Evolutionary conservation across 1,140 invertebrate genomes (phyloP).

Genomic region (Magallana angulata): DNA sequence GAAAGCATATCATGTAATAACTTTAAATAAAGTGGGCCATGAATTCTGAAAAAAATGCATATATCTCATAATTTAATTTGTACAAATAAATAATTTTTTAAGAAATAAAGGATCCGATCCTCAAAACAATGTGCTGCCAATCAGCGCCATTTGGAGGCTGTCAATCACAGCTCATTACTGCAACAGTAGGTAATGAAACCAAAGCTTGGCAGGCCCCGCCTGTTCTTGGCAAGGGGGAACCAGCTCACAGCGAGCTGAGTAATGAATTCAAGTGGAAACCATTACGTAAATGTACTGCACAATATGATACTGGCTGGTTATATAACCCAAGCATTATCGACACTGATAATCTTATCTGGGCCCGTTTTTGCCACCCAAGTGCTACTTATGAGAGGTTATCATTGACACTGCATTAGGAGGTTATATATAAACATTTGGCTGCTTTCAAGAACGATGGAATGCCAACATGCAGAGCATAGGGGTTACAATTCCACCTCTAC

Average conservation of each 20-base stretch:
- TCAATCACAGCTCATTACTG: slow-evolving; percentile 27
- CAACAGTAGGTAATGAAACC: slow-evolving; percentile 10
- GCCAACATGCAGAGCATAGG: not conserved
- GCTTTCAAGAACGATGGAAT: not conserved
- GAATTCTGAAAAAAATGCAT: not conserved
- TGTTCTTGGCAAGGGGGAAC: slow-evolving; percentile 28
- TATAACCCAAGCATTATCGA: slow-evolving; percentile 28
- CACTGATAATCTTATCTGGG: slow-evolving; percentile 36
- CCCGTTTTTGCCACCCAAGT: slow-evolving; percentile 51
- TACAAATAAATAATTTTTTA: not conserved
- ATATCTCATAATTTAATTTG: not conserved
- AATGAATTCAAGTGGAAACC: slow-evolving; percentile 31
- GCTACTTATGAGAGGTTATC: slow-evolving; percentile 48
- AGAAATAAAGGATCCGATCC: not conserved
- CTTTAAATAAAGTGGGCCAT: not conserved
- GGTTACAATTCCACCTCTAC: not conserved
- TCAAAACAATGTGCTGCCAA: not conserved
- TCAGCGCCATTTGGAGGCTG: not conserved
- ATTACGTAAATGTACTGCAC: slow-evolving; percentile 28
- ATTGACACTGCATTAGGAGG: slow-evolving; percentile 35
- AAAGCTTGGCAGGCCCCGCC: slow-evolving; percentile 1
- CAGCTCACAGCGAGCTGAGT: slow-evolving; percentile 10
- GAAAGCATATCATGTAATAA: not conserved
- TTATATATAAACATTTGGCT: slow-evolving; percentile 36
- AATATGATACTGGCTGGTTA: slow-evolving; percentile 13